These are phyloP conservation scores for Gnathochromis pfefferi DNA, from an alignment of 2,113 vertebrate species.

Conservation along the genomic window DNA sequence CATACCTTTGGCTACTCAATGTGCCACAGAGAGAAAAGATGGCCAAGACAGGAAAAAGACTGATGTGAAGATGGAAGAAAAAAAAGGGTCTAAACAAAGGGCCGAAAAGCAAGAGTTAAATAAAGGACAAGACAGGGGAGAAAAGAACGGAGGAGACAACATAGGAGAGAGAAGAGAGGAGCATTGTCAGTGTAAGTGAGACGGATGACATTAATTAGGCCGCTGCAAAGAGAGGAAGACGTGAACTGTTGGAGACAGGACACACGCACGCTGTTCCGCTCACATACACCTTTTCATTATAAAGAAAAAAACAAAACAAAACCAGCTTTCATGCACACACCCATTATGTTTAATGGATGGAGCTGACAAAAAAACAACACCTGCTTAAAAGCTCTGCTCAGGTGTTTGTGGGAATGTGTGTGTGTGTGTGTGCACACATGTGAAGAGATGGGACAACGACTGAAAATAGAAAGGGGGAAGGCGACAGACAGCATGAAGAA, in stretches of 20 bases:
- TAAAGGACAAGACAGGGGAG: neutral
- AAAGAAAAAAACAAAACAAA: neutral
- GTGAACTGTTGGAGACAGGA: neutral
- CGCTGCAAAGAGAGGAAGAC: neutral
- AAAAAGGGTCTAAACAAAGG: neutral
- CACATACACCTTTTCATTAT: neutral
- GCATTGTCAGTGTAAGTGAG: conserved; percentile 36
- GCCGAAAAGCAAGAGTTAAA: neutral
- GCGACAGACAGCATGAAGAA: conserved; percentile 16
- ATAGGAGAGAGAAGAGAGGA: neutral
- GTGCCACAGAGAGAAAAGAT: neutral
- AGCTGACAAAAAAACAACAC: conserved; percentile 29
- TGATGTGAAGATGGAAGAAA: neutral
- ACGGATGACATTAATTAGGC: conserved; percentile 50
- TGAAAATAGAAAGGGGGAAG: neutral
- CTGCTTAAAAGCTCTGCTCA: conserved; percentile 5
- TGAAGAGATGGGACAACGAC: neutral
- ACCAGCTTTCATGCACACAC: neutral
- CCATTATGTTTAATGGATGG: conserved; percentile 27
- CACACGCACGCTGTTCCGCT: neutral
- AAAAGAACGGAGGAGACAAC: neutral
- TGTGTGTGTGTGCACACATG: neutral
- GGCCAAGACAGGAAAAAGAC: neutral
- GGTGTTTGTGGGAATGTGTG: neutral
- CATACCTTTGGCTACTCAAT: too few species aligned